These are phyloP conservation scores for Phaethon lepturus DNA, from an alignment of 2,113 vertebrate species.

Conservation along the genomic window DNA sequence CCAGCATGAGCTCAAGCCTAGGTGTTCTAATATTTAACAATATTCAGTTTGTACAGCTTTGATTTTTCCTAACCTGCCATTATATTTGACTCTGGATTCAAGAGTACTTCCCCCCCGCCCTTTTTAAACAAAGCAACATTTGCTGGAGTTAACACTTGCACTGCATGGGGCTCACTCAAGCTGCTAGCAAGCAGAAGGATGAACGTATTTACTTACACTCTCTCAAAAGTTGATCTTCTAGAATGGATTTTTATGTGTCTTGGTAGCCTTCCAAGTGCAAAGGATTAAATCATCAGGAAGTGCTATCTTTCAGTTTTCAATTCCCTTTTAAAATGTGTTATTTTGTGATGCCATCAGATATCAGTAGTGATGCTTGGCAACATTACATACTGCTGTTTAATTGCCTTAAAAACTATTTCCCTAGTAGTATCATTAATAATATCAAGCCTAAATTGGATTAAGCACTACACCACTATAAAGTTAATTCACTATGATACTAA, in stretches of 20 bases:
- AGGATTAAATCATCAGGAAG: slow-evolving; percentile 64
- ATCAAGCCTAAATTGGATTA: slow-evolving; percentile 72
- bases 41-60: not conserved
- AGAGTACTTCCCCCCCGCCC: not conserved
- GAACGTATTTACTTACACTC: slow-evolving; percentile 31
- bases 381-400: slow-evolving; percentile 72
- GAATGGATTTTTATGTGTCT: slow-evolving; percentile 34
- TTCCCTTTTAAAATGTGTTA: slow-evolving; percentile 23
- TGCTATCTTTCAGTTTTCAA: slow-evolving; percentile 41
- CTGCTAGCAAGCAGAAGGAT: slow-evolving; percentile 8
- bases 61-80: not conserved
- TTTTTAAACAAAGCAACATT: not conserved
- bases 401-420: slow-evolving; percentile 76
- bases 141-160: not conserved
- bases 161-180: slow-evolving; percentile 4
- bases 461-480: slow-evolving; percentile 71
- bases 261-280: slow-evolving; percentile 61
- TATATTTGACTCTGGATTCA: not conserved
- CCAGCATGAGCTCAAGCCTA: not conserved
- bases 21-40: not conserved
- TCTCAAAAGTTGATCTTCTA: slow-evolving; percentile 24
- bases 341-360: slow-evolving; percentile 63
- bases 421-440: slow-evolving; percentile 71
- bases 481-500: slow-evolving; percentile 76
- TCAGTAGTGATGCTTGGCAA: slow-evolving; percentile 55